These are phyloP conservation scores for Mobula hypostoma DNA, from an alignment of 2,113 vertebrate species.

Conservation along the genomic window DNA sequence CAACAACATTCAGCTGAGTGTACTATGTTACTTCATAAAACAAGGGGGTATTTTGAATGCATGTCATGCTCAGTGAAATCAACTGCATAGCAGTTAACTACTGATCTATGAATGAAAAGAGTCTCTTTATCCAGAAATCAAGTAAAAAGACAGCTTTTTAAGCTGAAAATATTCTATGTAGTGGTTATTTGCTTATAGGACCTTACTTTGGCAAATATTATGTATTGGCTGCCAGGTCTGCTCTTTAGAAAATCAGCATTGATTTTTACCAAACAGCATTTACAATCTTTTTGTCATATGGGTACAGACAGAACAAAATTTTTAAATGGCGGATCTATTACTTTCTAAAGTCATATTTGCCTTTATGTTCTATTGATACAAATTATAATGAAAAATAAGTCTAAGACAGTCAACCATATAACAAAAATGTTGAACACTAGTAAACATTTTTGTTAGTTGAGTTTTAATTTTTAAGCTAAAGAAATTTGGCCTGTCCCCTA, in stretches of 20 bases:
- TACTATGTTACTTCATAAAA: not conserved
- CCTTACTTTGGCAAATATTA: not conserved
- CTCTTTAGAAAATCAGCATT: not conserved
- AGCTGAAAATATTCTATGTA: not conserved
- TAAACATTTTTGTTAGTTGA: not conserved
- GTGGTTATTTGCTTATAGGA: too few relatives aligned
- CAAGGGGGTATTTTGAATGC: not conserved
- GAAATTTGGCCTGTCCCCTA: too few relatives aligned
- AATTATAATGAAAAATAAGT: not conserved
- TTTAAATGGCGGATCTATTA: not conserved
- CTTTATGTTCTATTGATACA: conserved; percentile 8
- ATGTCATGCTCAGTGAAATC: not conserved
- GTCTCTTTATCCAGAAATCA: not conserved
- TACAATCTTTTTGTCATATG: not conserved
- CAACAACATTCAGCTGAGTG: not conserved
- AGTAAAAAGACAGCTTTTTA: not conserved
- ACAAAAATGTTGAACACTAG: not conserved
- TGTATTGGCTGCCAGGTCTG: too few relatives aligned
- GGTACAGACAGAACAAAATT: not conserved
- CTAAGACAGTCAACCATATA: not conserved
- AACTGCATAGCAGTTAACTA: not conserved
- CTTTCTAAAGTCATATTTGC: not conserved
- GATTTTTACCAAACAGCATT: not conserved
- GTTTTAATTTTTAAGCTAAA: not conserved
- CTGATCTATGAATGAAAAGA: not conserved